These are phyloP conservation scores for Cinclus mexicanus DNA, from an alignment of 2,113 vertebrate genomes.

Conservation along the genomic window DNA sequence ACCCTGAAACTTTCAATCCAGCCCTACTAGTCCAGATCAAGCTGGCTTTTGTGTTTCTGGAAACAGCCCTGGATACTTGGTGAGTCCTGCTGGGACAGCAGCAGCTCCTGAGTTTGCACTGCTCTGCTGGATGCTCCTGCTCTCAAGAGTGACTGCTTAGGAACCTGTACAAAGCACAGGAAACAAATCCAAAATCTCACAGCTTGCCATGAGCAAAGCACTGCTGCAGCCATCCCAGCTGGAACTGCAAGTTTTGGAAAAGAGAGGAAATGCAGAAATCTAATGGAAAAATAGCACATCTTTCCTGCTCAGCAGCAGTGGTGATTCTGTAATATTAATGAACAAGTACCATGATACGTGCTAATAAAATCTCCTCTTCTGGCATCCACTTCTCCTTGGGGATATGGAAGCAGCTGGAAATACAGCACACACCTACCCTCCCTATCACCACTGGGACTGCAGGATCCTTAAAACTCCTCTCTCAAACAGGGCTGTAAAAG, in stretches of 20 bases:
- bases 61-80: rapidly evolving
- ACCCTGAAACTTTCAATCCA: neutral
- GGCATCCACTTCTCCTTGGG: neutral
- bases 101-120: neutral
- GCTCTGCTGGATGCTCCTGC: neutral
- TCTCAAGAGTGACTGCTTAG: neutral
- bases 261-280: neutral
- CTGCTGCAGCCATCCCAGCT: neutral
- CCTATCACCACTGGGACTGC: neutral
- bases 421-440: neutral
- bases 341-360: neutral
- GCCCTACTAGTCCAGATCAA: neutral
- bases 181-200: neutral
- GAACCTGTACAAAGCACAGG: neutral
- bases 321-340: neutral
- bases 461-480: neutral
- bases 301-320: neutral
- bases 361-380: neutral
- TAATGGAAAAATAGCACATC: neutral
- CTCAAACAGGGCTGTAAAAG: neutral
- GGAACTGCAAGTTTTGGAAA: neutral
- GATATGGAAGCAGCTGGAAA: neutral
- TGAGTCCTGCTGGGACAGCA: neutral
- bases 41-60: neutral
- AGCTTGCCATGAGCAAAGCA: rapidly evolving